Evolutionary conservation across 2,888 invertebrate species (phyloP).

Genomic region (Eilema sororculum): DNA sequence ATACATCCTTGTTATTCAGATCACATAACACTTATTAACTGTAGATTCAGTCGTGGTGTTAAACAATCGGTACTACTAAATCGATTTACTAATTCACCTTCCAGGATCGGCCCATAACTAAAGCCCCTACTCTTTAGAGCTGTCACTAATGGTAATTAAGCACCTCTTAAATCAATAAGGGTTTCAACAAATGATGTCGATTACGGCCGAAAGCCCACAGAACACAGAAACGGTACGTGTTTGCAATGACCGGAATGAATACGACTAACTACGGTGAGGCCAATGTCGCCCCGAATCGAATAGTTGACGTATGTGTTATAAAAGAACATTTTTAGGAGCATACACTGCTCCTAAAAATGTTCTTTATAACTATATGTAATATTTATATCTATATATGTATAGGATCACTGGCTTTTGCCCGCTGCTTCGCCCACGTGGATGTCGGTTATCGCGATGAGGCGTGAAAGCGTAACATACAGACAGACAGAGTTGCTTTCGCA

Average conservation of each 20-base stretch:
- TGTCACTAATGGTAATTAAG: slow-evolving; percentile 6
- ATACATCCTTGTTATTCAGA: neutral
- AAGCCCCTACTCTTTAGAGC: neutral
- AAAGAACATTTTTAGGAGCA: too few species aligned
- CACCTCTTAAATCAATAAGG: slow-evolving; percentile 28
- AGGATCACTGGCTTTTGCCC: too few species aligned
- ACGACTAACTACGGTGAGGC: neutral
- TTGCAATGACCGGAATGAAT: slow-evolving; percentile 10
- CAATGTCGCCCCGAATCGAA: neutral
- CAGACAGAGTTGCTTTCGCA: too few species aligned
- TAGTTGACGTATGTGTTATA: neutral
- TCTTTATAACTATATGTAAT: too few species aligned
- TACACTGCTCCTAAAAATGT: too few species aligned
- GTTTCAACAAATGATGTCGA: slow-evolving; percentile 33
- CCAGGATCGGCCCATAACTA: neutral
- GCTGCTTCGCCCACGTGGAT: too few species aligned
- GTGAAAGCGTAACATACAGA: too few species aligned
- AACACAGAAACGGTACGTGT: slow-evolving; percentile 12
- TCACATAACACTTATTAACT: neutral
- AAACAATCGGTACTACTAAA: neutral
- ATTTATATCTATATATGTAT: too few species aligned
- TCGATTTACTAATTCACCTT: neutral
- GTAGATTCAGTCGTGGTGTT: neutral
- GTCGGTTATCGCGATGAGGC: too few species aligned
- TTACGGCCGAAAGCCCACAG: slow-evolving; percentile 19